Evolutionary conservation across 2,113 vertebrate genomes (phyloP).

Genomic region (Cyanoramphus novaezelandiae): DNA sequence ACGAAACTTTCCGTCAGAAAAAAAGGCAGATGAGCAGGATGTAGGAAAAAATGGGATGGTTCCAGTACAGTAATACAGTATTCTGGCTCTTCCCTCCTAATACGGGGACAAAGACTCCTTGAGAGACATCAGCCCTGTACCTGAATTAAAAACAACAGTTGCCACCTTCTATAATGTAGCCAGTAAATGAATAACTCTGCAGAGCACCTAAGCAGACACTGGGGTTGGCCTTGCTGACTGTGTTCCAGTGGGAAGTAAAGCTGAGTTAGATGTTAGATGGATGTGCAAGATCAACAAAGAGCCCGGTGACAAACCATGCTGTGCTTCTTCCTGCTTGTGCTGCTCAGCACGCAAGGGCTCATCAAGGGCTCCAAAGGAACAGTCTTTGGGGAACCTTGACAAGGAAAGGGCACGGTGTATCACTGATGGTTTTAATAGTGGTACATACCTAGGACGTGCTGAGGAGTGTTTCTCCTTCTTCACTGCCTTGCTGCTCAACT

Average conservation of each 20-base stretch:
- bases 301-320: not conserved
- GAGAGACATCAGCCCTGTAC: not conserved
- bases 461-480: not conserved
- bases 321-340: not conserved
- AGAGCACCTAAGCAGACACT: not conserved
- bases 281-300: not conserved
- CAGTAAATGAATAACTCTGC: not conserved
- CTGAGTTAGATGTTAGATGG: not conserved
- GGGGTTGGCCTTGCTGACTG: not conserved
- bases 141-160: not conserved
- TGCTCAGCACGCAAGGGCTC: not conserved
- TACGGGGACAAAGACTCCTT: not conserved
- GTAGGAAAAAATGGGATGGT: not conserved
- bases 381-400: not conserved
- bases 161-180: not conserved
- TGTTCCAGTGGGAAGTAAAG: not conserved
- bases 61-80: not conserved
- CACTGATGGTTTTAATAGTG: not conserved
- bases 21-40: not conserved
- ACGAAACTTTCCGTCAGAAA: not conserved
- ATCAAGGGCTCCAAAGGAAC: not conserved
- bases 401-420: accelerated
- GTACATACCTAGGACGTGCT: not conserved
- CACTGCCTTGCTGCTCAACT: not conserved
- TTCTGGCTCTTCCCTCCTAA: not conserved